phyloP scores from a whole-genome alignment of 2,797 vertebrate species.

The Typhlichthys subterraneus region DNA sequence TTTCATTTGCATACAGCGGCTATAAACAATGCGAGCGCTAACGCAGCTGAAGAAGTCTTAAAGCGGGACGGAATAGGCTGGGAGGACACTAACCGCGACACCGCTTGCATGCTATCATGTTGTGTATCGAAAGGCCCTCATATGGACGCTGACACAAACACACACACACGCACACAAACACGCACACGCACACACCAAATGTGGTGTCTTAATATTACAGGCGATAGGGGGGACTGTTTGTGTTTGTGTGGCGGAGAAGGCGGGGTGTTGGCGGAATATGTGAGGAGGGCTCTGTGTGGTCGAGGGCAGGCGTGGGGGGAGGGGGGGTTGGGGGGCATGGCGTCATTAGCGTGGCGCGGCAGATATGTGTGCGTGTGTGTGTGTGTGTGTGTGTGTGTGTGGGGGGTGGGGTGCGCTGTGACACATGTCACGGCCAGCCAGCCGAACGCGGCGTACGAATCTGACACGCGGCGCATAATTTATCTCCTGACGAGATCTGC shows the following conservation, averaged over 20 bases:
- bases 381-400: no score
- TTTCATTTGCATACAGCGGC: constrained; percentile 82
- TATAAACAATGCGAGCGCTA: constrained; percentile 29
- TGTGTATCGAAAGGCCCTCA: no score
- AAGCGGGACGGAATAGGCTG: constrained; percentile 18
- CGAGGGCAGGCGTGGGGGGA: constrained; percentile 52
- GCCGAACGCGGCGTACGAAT: constrained; percentile 75
- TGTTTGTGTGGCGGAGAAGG: constrained; percentile 34
- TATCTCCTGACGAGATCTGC: constrained; percentile 82
- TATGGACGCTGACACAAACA: no score
- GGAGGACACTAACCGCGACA: neutral
- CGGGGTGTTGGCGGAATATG: neutral
- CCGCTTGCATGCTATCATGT: no score
- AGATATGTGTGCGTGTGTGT: constrained; percentile 48
- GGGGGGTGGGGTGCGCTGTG: constrained; percentile 64
- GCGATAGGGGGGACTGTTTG: constrained; percentile 24
- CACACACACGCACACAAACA: neutral
- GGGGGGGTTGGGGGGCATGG: constrained; percentile 46
- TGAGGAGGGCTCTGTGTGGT: constrained; percentile 32
- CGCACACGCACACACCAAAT: no score
- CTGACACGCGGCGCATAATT: constrained; percentile 83
- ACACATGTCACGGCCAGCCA: constrained; percentile 83
- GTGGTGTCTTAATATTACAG: no score
- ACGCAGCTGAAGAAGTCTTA: neutral
- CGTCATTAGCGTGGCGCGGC: constrained; percentile 74